Conservation (phyloP, 2,797 vertebrate genomes). For the Alcedo quadribrachys region DNA sequence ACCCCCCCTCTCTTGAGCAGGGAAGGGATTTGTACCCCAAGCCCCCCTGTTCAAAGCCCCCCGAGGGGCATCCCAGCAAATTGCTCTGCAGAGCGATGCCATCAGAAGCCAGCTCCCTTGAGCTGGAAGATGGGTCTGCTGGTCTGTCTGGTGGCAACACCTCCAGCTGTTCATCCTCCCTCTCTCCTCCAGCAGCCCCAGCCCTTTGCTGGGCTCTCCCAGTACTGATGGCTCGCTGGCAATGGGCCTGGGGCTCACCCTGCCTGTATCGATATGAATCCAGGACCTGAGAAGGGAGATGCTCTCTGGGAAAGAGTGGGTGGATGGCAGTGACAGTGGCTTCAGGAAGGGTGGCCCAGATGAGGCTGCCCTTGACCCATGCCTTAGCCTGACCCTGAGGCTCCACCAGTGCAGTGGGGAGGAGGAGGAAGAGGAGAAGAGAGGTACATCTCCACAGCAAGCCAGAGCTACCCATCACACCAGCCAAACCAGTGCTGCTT, state of each 20-base stretch:
- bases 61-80: background rate
- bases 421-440: background rate
- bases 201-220: background rate
- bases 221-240: rapidly evolving
- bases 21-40: background rate
- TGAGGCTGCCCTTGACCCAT: background rate
- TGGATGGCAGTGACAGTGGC: background rate
- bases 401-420: rapidly evolving
- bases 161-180: background rate
- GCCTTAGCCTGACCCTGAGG: background rate
- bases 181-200: background rate
- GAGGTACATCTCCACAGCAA: background rate
- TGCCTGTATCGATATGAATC: rapidly evolving
- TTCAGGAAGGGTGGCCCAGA: background rate
- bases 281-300: background rate
- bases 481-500: background rate
- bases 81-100: background rate
- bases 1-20: rapidly evolving
- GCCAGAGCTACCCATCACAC: background rate
- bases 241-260: background rate
- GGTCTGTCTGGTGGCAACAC: background rate
- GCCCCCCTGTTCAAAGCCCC: no score
- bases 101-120: background rate
- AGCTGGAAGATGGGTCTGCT: no score
- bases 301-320: background rate